Evolutionary conservation across 2,888 invertebrate genomes (phyloP), one percentile per base, ranked within the genome.

Genomic region (Nasonia oneida): DNA sequence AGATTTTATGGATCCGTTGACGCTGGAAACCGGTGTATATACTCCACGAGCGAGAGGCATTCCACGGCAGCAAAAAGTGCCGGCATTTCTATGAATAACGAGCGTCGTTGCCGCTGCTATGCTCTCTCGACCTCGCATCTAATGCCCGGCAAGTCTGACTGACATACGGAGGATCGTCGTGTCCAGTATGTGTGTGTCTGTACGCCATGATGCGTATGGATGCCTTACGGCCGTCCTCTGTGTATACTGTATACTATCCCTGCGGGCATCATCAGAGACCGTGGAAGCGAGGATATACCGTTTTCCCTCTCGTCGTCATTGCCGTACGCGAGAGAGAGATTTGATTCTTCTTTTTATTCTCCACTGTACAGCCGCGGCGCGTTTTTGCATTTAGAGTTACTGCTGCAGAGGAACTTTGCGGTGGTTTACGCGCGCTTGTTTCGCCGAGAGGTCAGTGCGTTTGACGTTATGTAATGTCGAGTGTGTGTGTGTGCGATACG

Each of bases 61-160:
- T 74, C 74, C 74, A 74, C 29, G 33, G 29, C 47, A 50, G 57
- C 57, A 81, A 81, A 81, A 81, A 81, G 73, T 81, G 50, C 74
- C 57, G 64, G 50, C 81, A 64, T 74, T 74, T 74, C 74, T 71
- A 77, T 83, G 77, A 83, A 83, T 77, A 83, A 83, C 83, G 76
- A 77, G 39, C 82, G 53, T 10, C 53, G 79, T 8, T 61, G 57
- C n/a, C 6, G 57, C n/a, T 61, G 57, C 57, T n/a, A n/a, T 57
- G n/a, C n/a, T 57, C 53, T 53, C 64, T 67, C 64, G 64, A 67
- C 64, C 64, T 67, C 33, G 64, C 64, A 67, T 15, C 33, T 67
- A 14, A 67, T 33, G 67, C 67, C 10, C 37, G 6, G 67, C 67
- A 33, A 14, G 12, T 67, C 29, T 67, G 29, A n/a, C 67, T 67